These are phyloP conservation scores for Bovichtus variegatus DNA, from an alignment of 2,797 vertebrate species.

Conservation along the genomic window DNA sequence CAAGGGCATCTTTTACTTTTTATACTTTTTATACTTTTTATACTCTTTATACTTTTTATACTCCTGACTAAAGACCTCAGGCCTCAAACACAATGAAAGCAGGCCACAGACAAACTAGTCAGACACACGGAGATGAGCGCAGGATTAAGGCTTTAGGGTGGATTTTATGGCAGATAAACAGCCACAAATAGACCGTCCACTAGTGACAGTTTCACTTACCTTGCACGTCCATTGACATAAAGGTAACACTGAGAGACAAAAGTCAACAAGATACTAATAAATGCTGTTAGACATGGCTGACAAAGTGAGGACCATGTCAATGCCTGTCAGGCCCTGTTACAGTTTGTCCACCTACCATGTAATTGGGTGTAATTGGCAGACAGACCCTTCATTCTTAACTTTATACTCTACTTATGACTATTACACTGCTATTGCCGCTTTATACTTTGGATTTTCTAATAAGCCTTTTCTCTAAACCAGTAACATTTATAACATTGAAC, in stretches of 20 bases:
- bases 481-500: neutral
- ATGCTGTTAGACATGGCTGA: slow-evolving; percentile 73
- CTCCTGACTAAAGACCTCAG: slow-evolving; percentile 38
- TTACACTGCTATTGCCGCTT: neutral
- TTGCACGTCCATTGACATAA: slow-evolving; percentile 61
- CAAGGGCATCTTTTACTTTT: slow-evolving; percentile 43
- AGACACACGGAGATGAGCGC: slow-evolving; percentile 49
- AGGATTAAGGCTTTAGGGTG: slow-evolving; percentile 38
- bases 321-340: slow-evolving; percentile 65
- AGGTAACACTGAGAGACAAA: slow-evolving; percentile 76
- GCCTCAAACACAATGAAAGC: slow-evolving; percentile 64
- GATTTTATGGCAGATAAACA: slow-evolving; percentile 54
- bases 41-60: slow-evolving; percentile 38
- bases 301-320: slow-evolving; percentile 54
- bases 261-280: slow-evolving; percentile 76
- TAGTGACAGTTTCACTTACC: slow-evolving; percentile 79
- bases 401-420: slow-evolving; percentile 15
- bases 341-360: slow-evolving; percentile 36
- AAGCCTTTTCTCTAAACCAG: neutral
- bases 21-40: too few relatives aligned
- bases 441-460: neutral
- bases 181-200: slow-evolving; percentile 53
- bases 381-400: slow-evolving; percentile 28
- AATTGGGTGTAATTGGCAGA: slow-evolving; percentile 43
- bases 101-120: slow-evolving; percentile 63